phyloP scores from a whole-genome alignment of 2,113 vertebrate species.

The Pygathrix nemaeus region DNA sequence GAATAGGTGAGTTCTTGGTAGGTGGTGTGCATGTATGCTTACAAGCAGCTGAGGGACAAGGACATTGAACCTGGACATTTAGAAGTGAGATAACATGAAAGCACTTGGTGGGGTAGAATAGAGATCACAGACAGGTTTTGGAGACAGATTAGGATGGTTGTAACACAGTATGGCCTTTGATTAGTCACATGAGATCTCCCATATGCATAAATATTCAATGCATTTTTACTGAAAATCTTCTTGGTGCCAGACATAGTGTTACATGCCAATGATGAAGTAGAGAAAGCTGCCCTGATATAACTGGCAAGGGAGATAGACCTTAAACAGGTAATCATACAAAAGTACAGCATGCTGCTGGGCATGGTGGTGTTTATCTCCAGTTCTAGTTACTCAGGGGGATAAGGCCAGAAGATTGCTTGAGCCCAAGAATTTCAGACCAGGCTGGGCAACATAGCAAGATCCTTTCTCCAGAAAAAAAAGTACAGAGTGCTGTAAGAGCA shows the following conservation, averaged over 20 bases:
- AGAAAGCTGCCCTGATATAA: slow-evolving; percentile 17
- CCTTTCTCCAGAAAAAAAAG: too few species aligned
- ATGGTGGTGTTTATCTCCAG: not conserved
- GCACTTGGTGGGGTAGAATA: not conserved
- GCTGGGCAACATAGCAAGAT: not conserved
- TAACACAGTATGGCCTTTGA: not conserved
- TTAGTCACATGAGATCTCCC: not conserved
- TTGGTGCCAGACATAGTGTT: not conserved
- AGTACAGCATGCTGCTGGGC: not conserved
- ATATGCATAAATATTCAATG: not conserved
- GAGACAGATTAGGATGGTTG: not conserved
- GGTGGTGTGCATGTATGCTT: not conserved
- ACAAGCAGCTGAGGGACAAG: slow-evolving; percentile 4
- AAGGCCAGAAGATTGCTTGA: not conserved
- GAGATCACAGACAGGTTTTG: not conserved
- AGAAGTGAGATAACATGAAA: slow-evolving; percentile 36
- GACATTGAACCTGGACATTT: not conserved
- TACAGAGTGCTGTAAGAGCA: not conserved
- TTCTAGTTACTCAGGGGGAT: not conserved
- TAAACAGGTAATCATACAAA: slow-evolving; percentile 20
- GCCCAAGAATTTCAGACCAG: not conserved
- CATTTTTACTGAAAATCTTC: slow-evolving; percentile 17
- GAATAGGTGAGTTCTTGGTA: not conserved
- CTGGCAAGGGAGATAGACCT: not conserved
- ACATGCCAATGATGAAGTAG: not conserved